These are phyloP conservation scores for Melanogrammus aeglefinus DNA, from an alignment of 2,797 vertebrate species.

Conservation along the genomic window DNA sequence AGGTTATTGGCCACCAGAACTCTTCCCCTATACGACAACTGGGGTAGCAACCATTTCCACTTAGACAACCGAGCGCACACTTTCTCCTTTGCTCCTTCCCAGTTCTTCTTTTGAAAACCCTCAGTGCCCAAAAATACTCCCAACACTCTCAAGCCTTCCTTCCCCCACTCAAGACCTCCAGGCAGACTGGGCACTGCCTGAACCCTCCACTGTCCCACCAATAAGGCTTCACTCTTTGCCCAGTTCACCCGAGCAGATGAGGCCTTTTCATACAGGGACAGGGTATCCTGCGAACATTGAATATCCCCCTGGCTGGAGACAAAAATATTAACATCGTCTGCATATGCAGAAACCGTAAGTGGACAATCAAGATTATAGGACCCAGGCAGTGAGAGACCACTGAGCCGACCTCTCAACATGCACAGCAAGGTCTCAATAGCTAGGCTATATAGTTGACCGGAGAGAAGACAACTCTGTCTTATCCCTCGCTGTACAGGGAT, in stretches of 20 bases:
- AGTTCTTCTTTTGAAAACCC: background rate
- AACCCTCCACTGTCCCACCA: background rate
- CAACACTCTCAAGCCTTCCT: background rate
- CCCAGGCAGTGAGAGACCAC: background rate
- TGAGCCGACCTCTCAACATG: background rate
- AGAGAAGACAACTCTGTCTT: background rate
- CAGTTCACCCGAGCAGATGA: background rate
- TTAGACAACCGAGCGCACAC: conserved; percentile 3
- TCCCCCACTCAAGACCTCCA: background rate
- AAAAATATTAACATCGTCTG: background rate
- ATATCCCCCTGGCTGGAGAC: background rate
- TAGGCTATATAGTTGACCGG: background rate
- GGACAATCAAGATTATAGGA: conserved; percentile 29
- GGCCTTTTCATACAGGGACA: background rate
- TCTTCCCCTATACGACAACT: too few species aligned
- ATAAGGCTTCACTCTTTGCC: background rate
- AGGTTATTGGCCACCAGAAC: too few species aligned
- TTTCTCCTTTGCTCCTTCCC: conserved; percentile 16
- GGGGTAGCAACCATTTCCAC: background rate
- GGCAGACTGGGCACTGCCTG: background rate
- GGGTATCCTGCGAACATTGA: background rate
- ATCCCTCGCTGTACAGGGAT: background rate
- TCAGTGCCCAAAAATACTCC: conserved; percentile 12
- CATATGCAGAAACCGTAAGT: background rate
- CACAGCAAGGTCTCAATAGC: background rate